Base-by-base conservation (phyloP, 2,797 vertebrate genomes). In the Acridotheres tristis region DNA sequence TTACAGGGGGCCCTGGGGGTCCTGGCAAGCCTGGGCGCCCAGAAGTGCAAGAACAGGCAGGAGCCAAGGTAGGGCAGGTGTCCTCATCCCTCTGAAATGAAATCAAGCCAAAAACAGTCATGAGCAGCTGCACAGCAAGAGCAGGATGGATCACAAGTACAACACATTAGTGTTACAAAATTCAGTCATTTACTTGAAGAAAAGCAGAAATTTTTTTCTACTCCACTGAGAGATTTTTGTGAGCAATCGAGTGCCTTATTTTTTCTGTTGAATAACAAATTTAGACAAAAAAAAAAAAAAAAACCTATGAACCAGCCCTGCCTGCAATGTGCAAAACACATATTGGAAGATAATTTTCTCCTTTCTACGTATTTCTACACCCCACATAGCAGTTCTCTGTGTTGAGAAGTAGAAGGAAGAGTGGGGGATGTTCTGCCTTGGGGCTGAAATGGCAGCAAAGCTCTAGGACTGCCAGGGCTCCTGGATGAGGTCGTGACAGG, bases 81-180 rank as follows among this genome's bases (percentile, higher is more conserved):
- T 98, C 98, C 80, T 98, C 98, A 14, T 99, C 98, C 88, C 98
- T 98, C 99, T 99, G 95, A 89, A 94, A 94, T 19, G 3, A 77
- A 73, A 82, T 9, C 85, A 90, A 90, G 20, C 22, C 48, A 11
- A 75, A 65, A 69, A 0, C 43, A 7, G 51, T 13, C n/a, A 18
- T 57, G 26, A 94, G 62, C 15, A 62, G 51, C 77, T 71, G 66
- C 3, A 0, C 8, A 68, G 61, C 45, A 51, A 38, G 50, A 67
- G 42, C 3, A 2, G 66, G 40, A 15, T 34, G 23, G 66, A 30
- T 63, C 55, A 75, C 25, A 78, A 42, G 23, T 27, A 63, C 54
- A 25, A 27, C 23, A 50, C 16, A 40, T 16, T 53, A 73, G 22
- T 42, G 22, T n/a, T 91, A 63, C 38, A 72, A 29, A 83, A 72